Base-by-base conservation (phyloP, 1,140 invertebrate genomes). In the Drosophila navojoa region DNA sequence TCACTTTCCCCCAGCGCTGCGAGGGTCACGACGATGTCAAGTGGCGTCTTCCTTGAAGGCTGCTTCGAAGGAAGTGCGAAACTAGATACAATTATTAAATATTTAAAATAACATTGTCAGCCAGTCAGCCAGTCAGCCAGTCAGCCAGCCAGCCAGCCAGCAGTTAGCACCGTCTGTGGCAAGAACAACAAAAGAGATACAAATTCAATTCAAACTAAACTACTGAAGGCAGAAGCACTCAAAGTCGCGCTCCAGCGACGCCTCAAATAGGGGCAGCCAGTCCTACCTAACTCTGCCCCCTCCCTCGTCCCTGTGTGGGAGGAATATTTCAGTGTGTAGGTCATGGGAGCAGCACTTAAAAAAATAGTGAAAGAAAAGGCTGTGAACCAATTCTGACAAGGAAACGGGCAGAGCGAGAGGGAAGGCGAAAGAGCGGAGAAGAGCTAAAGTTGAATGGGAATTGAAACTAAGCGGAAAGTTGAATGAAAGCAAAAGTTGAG, bases 61-160 rank as follows among this genome's bases (percentile, higher is more conserved):
- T n/a, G n/a, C 50, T n/a, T 2, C 53, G 16, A 60, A 70, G 77
- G 71, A 82, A 87, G 66, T 71, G 64, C 58, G 82, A 82, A 87
- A 87, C 82, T 87, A 87, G 82, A 87, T 87, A 87, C 82, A 87
- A 87, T 87, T 87, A 87, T 87, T 87, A 87, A 87, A 89, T 87
- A 82, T 87, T 84, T 89, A 87, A 89, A 82, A 87, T 52, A 87
- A 87, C 84, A 87, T 32, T 29, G 44, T 57, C 32, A 47, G 52
- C 59, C 44, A 62, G 45, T 22, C 27, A 54, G 22, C 5, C 6
- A 10, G 6, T 25, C 44, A 7, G 7, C 32, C 19, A 22, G 2
- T n/a, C 44, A 62, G 45, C 35, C 27, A 54, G 22, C 5, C 6
- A 10, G 6, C 42, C 44, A 7, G 7, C 32, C 19, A 22, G 2